These are phyloP conservation scores for Eulimnadia texana DNA, from an alignment of 1,140 invertebrate species.

Conservation along the genomic window DNA sequence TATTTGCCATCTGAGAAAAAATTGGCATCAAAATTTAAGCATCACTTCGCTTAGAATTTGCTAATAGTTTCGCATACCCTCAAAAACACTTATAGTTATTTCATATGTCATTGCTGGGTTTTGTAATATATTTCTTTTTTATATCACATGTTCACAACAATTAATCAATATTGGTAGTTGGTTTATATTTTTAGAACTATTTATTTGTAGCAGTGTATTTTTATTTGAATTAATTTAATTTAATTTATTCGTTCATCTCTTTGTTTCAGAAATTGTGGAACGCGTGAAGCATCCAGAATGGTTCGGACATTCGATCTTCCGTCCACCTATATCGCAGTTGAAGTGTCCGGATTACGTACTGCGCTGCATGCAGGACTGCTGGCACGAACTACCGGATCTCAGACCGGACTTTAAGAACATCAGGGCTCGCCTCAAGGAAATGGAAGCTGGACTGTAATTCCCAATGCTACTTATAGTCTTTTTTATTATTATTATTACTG, in stretches of 20 bases:
- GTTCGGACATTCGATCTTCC: conserved; percentile 28
- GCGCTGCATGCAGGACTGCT: conserved; percentile 54
- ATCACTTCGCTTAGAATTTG: too few species aligned
- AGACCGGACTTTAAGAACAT: conserved; percentile 53
- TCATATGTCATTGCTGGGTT: too few species aligned
- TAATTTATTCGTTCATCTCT: neutral
- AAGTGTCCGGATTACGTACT: conserved; percentile 42
- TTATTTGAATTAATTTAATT: neutral
- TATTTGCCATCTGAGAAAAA: too few species aligned
- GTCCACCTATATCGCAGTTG: conserved; percentile 39
- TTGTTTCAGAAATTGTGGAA: conserved; percentile 31
- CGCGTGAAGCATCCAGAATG: conserved; percentile 28
- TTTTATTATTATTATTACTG: too few species aligned
- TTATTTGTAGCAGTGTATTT: too few species aligned
- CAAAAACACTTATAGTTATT: too few species aligned
- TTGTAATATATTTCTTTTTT: too few species aligned
- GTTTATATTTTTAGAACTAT: too few species aligned
- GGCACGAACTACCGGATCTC: conserved; percentile 55
- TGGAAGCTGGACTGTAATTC: conserved; percentile 55
- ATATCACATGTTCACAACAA: too few species aligned
- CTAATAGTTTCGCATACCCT: too few species aligned
- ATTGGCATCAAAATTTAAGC: too few species aligned
- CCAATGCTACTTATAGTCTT: conserved; percentile 1
- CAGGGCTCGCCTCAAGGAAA: conserved; percentile 51
- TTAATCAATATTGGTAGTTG: too few species aligned